Base-by-base conservation (phyloP, 2,113 vertebrate species). In the Penelope pileata region DNA sequence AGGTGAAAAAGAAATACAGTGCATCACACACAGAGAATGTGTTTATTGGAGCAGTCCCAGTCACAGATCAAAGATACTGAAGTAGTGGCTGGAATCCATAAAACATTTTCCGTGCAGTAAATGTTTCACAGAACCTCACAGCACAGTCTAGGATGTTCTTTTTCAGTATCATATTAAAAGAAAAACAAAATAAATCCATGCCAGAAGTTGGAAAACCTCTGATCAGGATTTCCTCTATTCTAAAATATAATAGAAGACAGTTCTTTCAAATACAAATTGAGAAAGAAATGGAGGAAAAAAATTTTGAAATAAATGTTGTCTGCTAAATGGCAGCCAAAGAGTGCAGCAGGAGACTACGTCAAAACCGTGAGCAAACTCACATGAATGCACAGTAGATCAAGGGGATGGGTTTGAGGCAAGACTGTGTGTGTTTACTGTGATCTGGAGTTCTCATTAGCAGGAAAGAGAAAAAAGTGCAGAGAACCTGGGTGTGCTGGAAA, bases 31-130 rank as follows among this genome's bases (percentile, higher is more conserved):
- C 24, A 79, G 88, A 96, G 79, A 95, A 96, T 94, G 88, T 42
- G 32, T 83, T 97, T 97, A 91, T 63, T 96, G 83, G 89, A 96
- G n/a, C n/a, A 73, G 70, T 76, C 78, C 91, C 94, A 93, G 42
- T 74, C 54, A 53, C 88, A 95, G 92, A 96, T 96, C 91, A 96
- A 96, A 97, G 78, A 79, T 63, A 70, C 11, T 88, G 81, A 40
- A 83, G 54, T 62, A 90, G 47, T 79, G 68, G 63, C 81, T 91
- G 83, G 91, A 96, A 90, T 93, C 34, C 15, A 38, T 89, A 69
- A 87, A 72, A 42, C 75, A 64, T 91, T 94, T 90, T 96, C 50
- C 72, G 38, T 89, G 81, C 48, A 38, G 83, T 76, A 94, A 91
- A 83, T 64, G 45, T 92, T 96, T 96, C 76, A 90, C 34, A 70